A percentile compares a stretch with the other conserved stretches of the same genome.
These are phyloP conservation scores for Corythornis madagascariensis DNA, from an alignment of 2,113 vertebrate genomes.

Conservation along the genomic window DNA sequence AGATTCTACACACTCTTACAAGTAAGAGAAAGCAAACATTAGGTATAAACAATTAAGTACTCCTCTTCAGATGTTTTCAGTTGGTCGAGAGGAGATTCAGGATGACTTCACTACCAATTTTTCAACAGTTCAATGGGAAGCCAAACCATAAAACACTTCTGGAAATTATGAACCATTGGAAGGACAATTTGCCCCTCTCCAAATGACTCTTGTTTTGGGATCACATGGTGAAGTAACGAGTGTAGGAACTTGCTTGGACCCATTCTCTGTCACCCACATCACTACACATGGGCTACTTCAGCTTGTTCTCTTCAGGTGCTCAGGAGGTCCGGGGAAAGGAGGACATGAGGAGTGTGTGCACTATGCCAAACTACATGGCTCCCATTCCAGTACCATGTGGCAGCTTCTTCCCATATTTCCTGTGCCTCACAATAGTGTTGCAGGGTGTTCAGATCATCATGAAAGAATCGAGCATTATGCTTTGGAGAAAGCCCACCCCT, in stretches of 20 bases:
- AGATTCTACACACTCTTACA: not conserved
- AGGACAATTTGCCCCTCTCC: no score
- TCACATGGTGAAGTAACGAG: no score
- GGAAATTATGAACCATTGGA: not conserved
- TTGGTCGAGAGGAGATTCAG: not conserved
- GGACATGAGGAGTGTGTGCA: rapidly evolving
- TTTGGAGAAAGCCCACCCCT: not conserved
- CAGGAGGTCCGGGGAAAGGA: not conserved
- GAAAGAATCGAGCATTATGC: not conserved
- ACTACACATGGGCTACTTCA: no score
- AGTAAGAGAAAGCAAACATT: not conserved
- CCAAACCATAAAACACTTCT: not conserved
- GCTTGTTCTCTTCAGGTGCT: not conserved
- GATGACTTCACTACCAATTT: not conserved
- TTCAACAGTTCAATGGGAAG: not conserved
- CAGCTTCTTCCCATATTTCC: not conserved
- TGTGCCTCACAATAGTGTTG: not conserved
- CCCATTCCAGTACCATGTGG: not conserved
- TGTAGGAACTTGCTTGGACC: no score
- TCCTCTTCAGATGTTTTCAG: not conserved
- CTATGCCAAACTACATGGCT: not conserved
- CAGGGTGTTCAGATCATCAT: not conserved
- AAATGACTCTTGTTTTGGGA: no score
- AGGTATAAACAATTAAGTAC: not conserved
- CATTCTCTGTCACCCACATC: no score